These are phyloP conservation scores for Antedon mediterranea DNA, from an alignment of 53 echinoderm and acorn worm species.

Conservation along the genomic window DNA sequence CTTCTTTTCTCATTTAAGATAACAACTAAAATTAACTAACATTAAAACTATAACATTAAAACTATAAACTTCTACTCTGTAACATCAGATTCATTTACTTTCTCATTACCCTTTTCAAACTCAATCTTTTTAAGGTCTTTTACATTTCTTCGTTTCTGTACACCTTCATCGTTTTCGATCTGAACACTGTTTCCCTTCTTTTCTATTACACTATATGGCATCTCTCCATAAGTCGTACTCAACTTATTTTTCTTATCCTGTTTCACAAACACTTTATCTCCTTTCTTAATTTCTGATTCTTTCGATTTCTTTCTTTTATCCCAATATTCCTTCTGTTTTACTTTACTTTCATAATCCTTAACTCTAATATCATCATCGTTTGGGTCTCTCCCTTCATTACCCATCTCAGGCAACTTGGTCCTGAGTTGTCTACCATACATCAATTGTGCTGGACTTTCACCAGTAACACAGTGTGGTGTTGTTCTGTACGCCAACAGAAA, in stretches of 20 bases:
- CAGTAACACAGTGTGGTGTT: conserved; percentile 27
- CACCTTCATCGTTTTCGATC: conserved; percentile 20
- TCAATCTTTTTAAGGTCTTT: conserved; percentile 25
- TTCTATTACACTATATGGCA: conserved; percentile 21
- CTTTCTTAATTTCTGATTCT: conserved; percentile 13
- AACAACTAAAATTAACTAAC: too few species aligned
- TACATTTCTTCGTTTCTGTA: conserved; percentile 23
- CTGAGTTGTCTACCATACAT: conserved; percentile 31
- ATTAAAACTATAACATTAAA: too few species aligned
- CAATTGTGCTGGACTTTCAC: conserved; percentile 27
- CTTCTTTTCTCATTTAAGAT: too few species aligned
- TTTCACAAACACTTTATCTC: conserved; percentile 35
- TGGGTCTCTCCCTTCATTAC: conserved; percentile 17
- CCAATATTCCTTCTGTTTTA: too few species aligned
- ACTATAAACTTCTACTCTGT: too few species aligned
- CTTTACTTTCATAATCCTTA: conserved; percentile 35
- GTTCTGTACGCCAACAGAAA: conserved; percentile 25
- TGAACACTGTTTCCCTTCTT: conserved; percentile 19
- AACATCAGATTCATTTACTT: too few species aligned
- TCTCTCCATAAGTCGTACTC: conserved; percentile 13
- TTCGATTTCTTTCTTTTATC: too few species aligned
- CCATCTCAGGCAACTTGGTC: conserved; percentile 20
- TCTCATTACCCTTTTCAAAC: not conserved
- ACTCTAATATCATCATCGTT: conserved; percentile 27
- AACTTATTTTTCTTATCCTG: conserved; percentile 30